phyloP scores from a whole-genome alignment of 2,797 vertebrate species.

The Rhinichthys osculus region DNA sequence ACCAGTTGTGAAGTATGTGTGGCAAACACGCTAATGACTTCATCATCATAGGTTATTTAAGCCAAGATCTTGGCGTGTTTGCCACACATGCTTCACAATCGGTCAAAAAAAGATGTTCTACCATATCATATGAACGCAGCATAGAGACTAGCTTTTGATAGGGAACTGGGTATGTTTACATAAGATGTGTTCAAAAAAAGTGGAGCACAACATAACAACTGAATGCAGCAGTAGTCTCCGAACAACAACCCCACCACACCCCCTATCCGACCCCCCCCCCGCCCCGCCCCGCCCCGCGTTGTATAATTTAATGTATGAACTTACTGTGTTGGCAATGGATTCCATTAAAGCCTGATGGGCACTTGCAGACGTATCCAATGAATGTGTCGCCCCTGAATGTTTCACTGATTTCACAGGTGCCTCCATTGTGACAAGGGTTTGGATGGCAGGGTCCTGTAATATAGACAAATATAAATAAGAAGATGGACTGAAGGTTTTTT shows the following conservation, averaged over 20 bases:
- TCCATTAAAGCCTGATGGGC: constrained; percentile 91
- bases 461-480: constrained; percentile 32
- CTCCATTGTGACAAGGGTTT: constrained; percentile 97
- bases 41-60: too few species aligned
- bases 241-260: not conserved
- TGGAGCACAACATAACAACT: not conserved
- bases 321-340: constrained; percentile 99
- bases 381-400: constrained; percentile 96
- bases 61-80: too few species aligned
- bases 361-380: constrained; percentile 96
- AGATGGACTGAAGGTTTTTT: too few species aligned
- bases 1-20: too few species aligned
- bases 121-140: too few species aligned
- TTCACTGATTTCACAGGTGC: constrained; percentile 94
- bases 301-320: constrained; percentile 54
- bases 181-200: not conserved
- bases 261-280: too few species aligned
- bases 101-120: too few species aligned
- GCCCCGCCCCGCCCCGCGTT: not conserved
- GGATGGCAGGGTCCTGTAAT: constrained; percentile 91
- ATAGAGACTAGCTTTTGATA: too few species aligned
- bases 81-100: too few species aligned
- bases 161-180: not conserved
- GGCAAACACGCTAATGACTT: too few species aligned
- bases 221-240: not conserved